These are phyloP conservation scores for Axea sp. DNA, from an alignment of 2,888 invertebrate species.

Conservation along the genomic window DNA sequence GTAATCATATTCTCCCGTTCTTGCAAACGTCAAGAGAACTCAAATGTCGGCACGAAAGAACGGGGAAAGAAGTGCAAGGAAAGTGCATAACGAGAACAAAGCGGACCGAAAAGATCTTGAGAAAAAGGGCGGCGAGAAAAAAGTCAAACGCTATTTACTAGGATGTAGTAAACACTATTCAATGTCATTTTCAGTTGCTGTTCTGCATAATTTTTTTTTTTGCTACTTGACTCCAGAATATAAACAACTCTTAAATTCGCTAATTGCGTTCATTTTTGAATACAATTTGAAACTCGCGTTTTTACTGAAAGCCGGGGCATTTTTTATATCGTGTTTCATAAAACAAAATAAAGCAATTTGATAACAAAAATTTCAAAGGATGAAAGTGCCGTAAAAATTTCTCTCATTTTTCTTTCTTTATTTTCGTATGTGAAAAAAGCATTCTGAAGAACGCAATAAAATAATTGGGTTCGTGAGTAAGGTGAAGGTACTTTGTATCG, in stretches of 20 bases:
- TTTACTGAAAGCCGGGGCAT: no score
- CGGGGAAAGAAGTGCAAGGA: constrained; percentile 40
- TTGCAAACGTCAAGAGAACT: constrained; percentile 43
- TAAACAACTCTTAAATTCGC: no score
- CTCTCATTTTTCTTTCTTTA: constrained; percentile 1
- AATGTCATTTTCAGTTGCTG: constrained; percentile 12
- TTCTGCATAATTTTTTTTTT: no score
- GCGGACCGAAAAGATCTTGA: constrained; percentile 43
- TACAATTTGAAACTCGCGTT: no score
- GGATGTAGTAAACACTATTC: constrained; percentile 15
- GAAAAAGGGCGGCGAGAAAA: constrained; percentile 37
- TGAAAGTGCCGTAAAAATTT: neutral
- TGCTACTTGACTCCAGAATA: no score
- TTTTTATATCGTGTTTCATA: no score
- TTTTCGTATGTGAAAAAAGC: neutral
- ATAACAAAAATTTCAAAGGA: constrained; percentile 1
- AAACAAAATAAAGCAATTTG: neutral
- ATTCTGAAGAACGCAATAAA: neutral
- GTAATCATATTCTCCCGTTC: constrained; percentile 51
- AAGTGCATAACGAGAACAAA: constrained; percentile 46
- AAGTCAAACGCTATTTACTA: constrained; percentile 21
- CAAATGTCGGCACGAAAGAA: constrained; percentile 39
- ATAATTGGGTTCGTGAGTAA: constrained; percentile 1
- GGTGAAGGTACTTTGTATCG: neutral
- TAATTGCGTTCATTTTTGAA: no score